Conservation (phyloP, 2,797 vertebrate species). For the Bradypodion pumilum region DNA sequence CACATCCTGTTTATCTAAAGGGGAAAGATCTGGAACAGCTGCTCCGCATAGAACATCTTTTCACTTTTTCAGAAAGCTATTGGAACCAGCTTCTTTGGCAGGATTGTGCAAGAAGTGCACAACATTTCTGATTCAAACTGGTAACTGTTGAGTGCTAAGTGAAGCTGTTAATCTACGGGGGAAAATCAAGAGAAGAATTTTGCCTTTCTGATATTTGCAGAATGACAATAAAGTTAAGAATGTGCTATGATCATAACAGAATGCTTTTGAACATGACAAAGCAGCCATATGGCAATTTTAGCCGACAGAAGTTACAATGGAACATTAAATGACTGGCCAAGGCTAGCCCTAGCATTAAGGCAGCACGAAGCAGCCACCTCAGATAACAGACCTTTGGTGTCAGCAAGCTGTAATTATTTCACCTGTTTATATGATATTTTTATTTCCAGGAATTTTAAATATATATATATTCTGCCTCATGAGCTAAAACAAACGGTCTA, state of each 20-base stretch:
- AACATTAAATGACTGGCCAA: not conserved
- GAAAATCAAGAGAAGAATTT: not conserved
- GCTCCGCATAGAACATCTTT: not conserved
- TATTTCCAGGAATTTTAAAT: not conserved
- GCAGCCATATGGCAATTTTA: not conserved
- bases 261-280: rapidly evolving
- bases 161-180: not conserved
- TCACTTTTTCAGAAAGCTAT: not conserved
- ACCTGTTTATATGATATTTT: not conserved
- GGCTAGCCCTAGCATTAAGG: not conserved
- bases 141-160: not conserved
- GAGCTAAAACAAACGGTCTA: not conserved
- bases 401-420: not conserved
- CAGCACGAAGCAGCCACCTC: not conserved
- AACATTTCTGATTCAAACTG: not conserved
- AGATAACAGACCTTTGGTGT: not conserved
- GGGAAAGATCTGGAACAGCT: not conserved
- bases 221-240: not conserved
- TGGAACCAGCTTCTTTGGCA: rapidly evolving
- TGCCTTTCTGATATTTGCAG: not conserved
- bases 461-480: not conserved
- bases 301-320: not conserved
- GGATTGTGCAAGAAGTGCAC: not conserved
- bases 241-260: not conserved
- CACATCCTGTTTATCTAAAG: not conserved